Evolutionary conservation across 2,797 vertebrate genomes (phyloP), one percentile per base, ranked within the genome.

Genomic region (Crotalus adamanteus): DNA sequence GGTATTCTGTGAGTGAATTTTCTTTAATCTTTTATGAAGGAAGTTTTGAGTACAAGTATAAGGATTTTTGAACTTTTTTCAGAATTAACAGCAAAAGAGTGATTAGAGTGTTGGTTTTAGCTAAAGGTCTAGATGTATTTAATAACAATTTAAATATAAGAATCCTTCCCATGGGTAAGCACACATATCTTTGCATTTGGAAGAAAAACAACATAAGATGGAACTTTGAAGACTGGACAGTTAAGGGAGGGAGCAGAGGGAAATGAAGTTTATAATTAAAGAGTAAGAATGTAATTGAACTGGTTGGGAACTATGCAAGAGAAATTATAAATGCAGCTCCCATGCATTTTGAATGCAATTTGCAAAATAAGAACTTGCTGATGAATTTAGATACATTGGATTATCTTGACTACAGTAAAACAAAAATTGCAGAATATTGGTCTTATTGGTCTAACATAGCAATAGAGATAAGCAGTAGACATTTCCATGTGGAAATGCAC

Each of bases 331-430:
- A 18, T 16, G n/a, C 6, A 56, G 53, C 13, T 56, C 86, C 55
- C 28, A 18, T 57, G 55, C 6, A 87, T 55, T 95, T 94, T 94
- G 96, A 25, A 94, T 96, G 96, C 89, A 89, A 95, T 89, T 96
- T 92, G 94, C 28, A 31, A 55, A 57, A 14, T n/a, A 31, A 92
- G 94, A 94, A 94, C 93, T 94, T 92, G 78, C 94, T 92, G 92
- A 31, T 89, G 91, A 93, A 93, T 78, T 92, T 88, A 93, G 91
- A 0, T 2, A 20, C 42, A 95, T 61, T 86, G 26, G 47, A 86
- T 85, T 90, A 42, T 73, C 18, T 88, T 59, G 25, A 83, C 83
- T 90, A 93, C 18, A 53, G 11, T 42, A 51, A 0, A 59, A 0
- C 90, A 87, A 94, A 94, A 47, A 5, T 16, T 55, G 93, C 73